Base-by-base conservation (phyloP, 2,113 vertebrate genomes). In the Castor canadensis region DNA sequence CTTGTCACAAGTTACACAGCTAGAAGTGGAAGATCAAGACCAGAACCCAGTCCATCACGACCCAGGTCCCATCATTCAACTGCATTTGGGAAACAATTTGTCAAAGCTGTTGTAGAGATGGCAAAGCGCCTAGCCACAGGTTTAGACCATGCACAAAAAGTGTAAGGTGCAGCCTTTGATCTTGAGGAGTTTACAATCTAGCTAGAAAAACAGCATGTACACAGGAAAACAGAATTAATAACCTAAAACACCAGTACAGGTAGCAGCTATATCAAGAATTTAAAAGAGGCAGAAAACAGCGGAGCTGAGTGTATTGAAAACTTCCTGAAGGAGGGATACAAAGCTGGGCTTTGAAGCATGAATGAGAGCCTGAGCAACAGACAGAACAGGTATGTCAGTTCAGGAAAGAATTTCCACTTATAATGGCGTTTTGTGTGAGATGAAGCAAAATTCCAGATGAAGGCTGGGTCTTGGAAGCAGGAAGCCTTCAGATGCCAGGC, bases 171-270 rank as follows among this genome's bases (percentile, higher is more conserved):
- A 0, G 0, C 6, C 1, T 91, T 49, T 89, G 86, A 43, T 87
- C 91, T 69, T 62, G 32, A 82, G 85, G 40, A 89, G 64, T 32
- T 10, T 15, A 1, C 4, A 8, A 0, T 84, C 95, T 77, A 80
- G 32, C 49, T 76, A 89, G 47, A 87, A 97, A 94, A 96, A 56
- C 0, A 79, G 5, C 43, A 43, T 11, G 8, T 16, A 10, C 45
- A 35, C 11, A 90, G n/a, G 9, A 80, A 90, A 80, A 30, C 0
- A 67, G 5, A 72, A 79, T 22, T 43, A 47, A 8, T 67, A 47
- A 86, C 40, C 81, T 10, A 66, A 89, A 95, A 88, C 6, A 28
- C 60, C 47, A 43, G 32, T 12, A 49, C 38, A 72, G 67, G 82
- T 6, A 77, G 40, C 85, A 58, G 26, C 43, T 80, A 20, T 56